These are phyloP conservation scores for Tetragonisca angustula DNA, from an alignment of 2,888 invertebrate species.

Conservation along the genomic window DNA sequence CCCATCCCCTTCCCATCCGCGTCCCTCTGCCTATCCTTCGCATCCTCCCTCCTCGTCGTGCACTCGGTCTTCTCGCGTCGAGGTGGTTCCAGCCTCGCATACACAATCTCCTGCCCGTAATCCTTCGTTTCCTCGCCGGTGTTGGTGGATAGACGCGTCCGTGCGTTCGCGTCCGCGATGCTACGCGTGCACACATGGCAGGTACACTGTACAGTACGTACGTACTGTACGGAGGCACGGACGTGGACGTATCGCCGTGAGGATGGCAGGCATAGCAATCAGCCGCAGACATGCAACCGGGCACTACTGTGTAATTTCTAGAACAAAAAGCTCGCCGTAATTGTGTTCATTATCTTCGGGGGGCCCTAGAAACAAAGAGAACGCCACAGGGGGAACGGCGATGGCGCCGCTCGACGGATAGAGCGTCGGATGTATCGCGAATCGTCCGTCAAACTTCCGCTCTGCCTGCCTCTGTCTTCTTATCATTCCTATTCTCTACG, in stretches of 20 bases:
- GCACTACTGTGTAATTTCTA: conserved; percentile 78
- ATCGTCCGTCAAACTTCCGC: conserved; percentile 53
- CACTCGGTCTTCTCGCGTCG: conserved; percentile 50
- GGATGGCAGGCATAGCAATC: conserved; percentile 76
- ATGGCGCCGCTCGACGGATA: background rate
- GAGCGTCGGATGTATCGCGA: conserved; percentile 54
- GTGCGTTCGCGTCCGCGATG: conserved; percentile 11
- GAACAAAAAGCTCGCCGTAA: conserved; percentile 80
- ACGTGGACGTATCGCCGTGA: conserved; percentile 54
- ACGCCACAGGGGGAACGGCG: conserved; percentile 42
- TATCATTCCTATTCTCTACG: background rate
- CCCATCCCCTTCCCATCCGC: conserved; percentile 41
- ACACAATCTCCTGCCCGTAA: conserved; percentile 11
- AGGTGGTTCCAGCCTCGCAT: conserved; percentile 40
- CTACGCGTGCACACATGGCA: background rate
- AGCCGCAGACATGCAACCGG: conserved; percentile 77
- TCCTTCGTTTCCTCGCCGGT: conserved; percentile 26
- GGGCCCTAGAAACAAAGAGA: conserved; percentile 76
- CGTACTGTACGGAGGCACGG: conserved; percentile 1
- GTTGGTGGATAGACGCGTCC: conserved; percentile 37
- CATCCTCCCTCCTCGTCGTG: conserved; percentile 47
- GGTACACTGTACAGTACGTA: background rate
- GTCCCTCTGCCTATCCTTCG: conserved; percentile 43
- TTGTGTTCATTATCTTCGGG: conserved; percentile 80
- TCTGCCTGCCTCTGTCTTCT: background rate